Conservation (phyloP, 2,797 vertebrate genomes). For the Myotis findleyi region DNA sequence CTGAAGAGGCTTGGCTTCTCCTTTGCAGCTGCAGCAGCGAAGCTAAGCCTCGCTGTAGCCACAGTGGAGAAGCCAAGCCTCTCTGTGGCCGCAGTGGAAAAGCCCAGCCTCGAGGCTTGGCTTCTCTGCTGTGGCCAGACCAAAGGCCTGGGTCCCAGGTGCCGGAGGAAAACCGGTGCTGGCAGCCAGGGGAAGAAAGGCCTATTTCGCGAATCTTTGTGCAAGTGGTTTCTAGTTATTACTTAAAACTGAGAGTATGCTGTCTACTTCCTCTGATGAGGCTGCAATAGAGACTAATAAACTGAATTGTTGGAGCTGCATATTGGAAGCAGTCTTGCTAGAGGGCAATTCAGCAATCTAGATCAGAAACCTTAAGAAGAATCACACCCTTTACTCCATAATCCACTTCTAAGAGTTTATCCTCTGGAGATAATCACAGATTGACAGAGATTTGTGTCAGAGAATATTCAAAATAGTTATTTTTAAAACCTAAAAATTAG, state of each 20-base stretch:
- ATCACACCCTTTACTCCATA: neutral
- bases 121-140: no score
- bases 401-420: slow-evolving; percentile 8
- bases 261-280: neutral
- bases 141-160: no score
- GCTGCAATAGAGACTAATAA: neutral
- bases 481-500: slow-evolving; percentile 59
- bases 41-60: no score
- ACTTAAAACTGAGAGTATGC: neutral
- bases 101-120: no score
- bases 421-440: slow-evolving; percentile 29
- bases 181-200: no score
- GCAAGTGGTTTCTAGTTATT: neutral
- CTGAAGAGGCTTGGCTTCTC: no score
- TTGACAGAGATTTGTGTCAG: slow-evolving; percentile 10
- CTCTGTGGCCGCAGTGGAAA: no score
- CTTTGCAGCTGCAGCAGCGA: no score
- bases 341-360: neutral
- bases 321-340: neutral
- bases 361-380: slow-evolving; percentile 10
- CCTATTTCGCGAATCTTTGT: no score
- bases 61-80: no score
- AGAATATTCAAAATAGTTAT: neutral
- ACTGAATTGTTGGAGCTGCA: neutral
- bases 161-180: no score